Evolutionary conservation across 2,888 invertebrate genomes (phyloP), one percentile per base, ranked within the genome.

Genomic region (Germaria angustata): DNA sequence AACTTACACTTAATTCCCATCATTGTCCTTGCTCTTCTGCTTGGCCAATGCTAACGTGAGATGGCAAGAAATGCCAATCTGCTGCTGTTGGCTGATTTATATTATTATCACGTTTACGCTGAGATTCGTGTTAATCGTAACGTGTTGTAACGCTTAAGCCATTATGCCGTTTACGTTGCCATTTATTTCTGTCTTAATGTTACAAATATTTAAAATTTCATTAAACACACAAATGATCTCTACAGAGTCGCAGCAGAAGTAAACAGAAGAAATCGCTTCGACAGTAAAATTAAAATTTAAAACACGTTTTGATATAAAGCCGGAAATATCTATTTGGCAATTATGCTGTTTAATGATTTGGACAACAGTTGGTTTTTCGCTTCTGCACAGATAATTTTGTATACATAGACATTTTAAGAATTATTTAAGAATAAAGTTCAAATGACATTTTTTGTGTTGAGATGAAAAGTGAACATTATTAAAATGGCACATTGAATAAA

Each of bases 91-190:
- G 57, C 85, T 88, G 87, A 87, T 88, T 89, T 87, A 87, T 88
- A 88, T 87, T 86, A 88, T 88, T 86, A 87, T 89, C 88, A 88
- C 89, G 88, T 89, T 88, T 88, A 85, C 85, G 85, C 85, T 78
- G 86, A 86, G 87, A 86, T 87, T 87, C 88, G 86, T 88, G 87
- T 85, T 86, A 86, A 85, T 85, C 86, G 85, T 82, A 79, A 84
- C 85, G 78, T 84, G 81, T 72, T 82, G 61, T 71, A 82, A 66
- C 65, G 71, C 79, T 71, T 82, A 76, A 79, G 53, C 75, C 82
- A 82, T 79, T 79, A 79, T 82, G 73, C 79, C 71, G 79, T 73
- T 78, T 55, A 78, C 49, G 34, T 24, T 49, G 55, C 61, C 63
- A 71, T 57, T 65, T 66, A 65, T 53, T 39, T 51, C 15, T 61